Evolutionary conservation across 2,113 vertebrate species (phyloP).

Genomic region (Pontoporia blainvillei): DNA sequence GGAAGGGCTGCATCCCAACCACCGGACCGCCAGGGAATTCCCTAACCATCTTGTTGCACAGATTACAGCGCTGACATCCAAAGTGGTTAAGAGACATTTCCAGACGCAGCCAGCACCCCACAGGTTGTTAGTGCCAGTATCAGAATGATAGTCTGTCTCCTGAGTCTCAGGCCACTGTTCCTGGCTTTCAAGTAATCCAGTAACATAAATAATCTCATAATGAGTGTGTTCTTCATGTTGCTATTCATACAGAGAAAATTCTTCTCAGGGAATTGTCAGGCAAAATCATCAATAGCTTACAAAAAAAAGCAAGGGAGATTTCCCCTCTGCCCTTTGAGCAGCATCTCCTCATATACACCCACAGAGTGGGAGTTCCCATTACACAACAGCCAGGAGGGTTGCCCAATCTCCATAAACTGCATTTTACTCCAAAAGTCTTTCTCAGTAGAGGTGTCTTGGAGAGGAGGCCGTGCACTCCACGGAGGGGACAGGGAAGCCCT

Average conservation of each 20-base stretch:
- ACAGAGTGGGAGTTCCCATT: not conserved
- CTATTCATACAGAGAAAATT: not conserved
- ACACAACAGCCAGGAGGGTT: not conserved
- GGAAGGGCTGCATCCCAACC: too few relatives aligned
- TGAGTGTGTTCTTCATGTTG: not conserved
- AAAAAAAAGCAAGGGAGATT: not conserved
- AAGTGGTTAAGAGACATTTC: not conserved
- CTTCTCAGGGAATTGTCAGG: not conserved
- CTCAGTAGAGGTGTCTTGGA: not conserved
- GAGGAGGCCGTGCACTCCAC: not conserved
- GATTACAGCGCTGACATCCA: not conserved
- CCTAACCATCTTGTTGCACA: not conserved
- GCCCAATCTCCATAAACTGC: not conserved
- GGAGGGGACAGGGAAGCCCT: not conserved
- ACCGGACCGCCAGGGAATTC: too few relatives aligned
- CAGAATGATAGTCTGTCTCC: not conserved
- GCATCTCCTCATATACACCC: not conserved
- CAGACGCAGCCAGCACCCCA: not conserved
- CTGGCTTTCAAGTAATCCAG: not conserved
- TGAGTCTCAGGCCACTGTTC: not conserved
- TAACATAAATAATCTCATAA: not conserved
- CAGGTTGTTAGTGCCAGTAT: not conserved
- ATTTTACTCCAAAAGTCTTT: not conserved
- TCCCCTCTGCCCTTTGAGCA: not conserved
- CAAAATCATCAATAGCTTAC: not conserved